Base-by-base conservation (phyloP, 1,140 invertebrate species). In the Mesaphorura yosii region DNA sequence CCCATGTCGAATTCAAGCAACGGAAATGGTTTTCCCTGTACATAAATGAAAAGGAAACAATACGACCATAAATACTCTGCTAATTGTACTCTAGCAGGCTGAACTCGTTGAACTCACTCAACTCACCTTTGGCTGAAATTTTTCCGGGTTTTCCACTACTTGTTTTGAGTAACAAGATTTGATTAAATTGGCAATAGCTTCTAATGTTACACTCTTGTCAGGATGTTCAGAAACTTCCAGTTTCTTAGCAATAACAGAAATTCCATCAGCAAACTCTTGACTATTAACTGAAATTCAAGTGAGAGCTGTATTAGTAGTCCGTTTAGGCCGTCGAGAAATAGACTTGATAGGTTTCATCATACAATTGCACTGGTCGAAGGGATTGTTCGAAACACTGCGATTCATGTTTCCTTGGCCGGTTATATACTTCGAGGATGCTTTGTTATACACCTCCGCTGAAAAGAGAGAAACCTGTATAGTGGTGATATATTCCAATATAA, bases 311-410 rank as follows among this genome's bases (percentile, higher is more conserved):
- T 55, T 53, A 51, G 51, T 26, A 29, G 48, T 49, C 31, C 51
- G 19, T 42, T 29, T 51, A 48, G 2, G n/a, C 27, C 3, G 14
- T 29, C n/a, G n/a, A n/a, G n/a, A n/a, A n/a, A n/a, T n/a, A n/a
- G n/a, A n/a, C n/a, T n/a, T n/a, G n/a, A n/a, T n/a, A n/a, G n/a
- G n/a, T n/a, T n/a, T 51, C 12, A 37, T 23, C 83, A 80, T 76
- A 88, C 86, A 90, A 66, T 91, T 79, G 40, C 91, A 70, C 68
- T 81, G 83, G 66, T 89, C 86, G 34, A 91, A 67, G 40, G 86
- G 84, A 74, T 91, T 91, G 42, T n/a, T n/a, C n/a, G n/a, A n/a
- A n/a, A n/a, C n/a, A n/a, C n/a, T n/a, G n/a, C n/a, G n/a, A n/a
- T n/a, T n/a, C n/a, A n/a, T n/a, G n/a, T n/a, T n/a, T n/a, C n/a